A percentile compares a stretch with the other conserved stretches of the same genome.
Evolutionary conservation across 2,797 vertebrate species (phyloP).

Genomic region (Denticeps clupeoides): DNA sequence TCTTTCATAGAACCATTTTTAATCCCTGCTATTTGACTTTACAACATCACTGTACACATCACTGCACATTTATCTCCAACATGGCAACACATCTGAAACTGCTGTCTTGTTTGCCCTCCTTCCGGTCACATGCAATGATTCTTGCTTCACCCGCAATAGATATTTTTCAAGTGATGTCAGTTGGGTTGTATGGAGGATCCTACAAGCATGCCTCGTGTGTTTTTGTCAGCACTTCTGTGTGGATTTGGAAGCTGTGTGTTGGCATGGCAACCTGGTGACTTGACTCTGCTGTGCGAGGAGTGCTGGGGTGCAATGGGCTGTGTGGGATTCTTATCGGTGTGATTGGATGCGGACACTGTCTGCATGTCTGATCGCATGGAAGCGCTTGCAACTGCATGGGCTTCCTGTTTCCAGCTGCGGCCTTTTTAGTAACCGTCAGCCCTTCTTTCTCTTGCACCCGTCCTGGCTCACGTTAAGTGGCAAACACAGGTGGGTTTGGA

Average conservation of each 20-base stretch:
- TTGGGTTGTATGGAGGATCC: constrained; percentile 39
- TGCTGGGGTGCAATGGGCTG: constrained; percentile 17
- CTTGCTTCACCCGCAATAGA: constrained; percentile 56
- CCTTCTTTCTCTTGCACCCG: constrained; percentile 65
- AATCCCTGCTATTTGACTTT: too few species aligned
- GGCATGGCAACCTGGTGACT: constrained; percentile 57
- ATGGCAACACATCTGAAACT: background rate
- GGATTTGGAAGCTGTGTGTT: constrained; percentile 44
- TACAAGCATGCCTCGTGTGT: constrained; percentile 59
- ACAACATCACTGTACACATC: too few species aligned
- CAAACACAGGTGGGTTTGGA: constrained; percentile 68
- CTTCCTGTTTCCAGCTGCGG: constrained; percentile 39
- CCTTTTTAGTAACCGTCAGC: constrained; percentile 65
- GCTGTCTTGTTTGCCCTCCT: background rate
- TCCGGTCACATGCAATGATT: constrained; percentile 31
- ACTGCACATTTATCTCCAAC: too few species aligned
- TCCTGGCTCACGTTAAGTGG: constrained; percentile 63
- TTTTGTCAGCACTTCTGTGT: constrained; percentile 30
- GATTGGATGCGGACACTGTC: constrained; percentile 40
- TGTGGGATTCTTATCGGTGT: constrained; percentile 7
- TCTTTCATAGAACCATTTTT: too few species aligned
- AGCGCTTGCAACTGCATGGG: constrained; percentile 58
- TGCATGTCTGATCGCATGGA: constrained; percentile 60
- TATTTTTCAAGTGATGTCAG: constrained; percentile 24
- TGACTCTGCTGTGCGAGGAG: constrained; percentile 31